phyloP scores from a whole-genome alignment of 2,113 vertebrate genomes.

The Lethenteron camtschaticum region DNA sequence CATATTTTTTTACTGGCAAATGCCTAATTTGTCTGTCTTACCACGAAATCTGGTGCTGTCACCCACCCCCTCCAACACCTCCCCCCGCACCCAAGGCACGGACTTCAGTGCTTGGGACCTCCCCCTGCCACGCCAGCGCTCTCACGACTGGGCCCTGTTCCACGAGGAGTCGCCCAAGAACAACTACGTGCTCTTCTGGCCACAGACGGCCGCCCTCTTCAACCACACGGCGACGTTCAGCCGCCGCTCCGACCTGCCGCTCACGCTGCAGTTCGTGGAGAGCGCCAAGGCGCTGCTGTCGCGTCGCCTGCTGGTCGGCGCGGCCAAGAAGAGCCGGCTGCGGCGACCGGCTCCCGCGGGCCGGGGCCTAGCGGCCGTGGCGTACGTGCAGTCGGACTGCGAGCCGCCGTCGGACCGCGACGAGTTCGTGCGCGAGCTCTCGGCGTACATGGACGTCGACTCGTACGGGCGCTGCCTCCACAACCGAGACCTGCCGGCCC shows the following conservation, averaged over 20 bases:
- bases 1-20: neutral
- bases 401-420: constrained; percentile 51
- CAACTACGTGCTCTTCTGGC: constrained; percentile 51
- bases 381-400: constrained; percentile 50
- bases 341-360: constrained; percentile 11
- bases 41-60: constrained; percentile 7
- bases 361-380: constrained; percentile 33
- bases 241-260: constrained; percentile 36
- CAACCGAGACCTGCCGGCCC: constrained; percentile 34
- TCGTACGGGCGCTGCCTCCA: constrained; percentile 45
- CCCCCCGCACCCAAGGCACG: constrained; percentile 25
- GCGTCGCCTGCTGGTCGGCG: constrained; percentile 24
- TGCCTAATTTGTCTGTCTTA: neutral
- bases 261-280: constrained; percentile 51
- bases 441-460: constrained; percentile 43
- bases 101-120: constrained; percentile 40
- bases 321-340: constrained; percentile 34
- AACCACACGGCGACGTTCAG: constrained; percentile 59
- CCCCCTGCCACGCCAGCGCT: constrained; percentile 35
- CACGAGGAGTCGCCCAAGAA: constrained; percentile 64
- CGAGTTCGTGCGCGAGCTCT: constrained; percentile 37
- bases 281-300: constrained; percentile 26
- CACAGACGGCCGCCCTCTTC: constrained; percentile 35
- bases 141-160: constrained; percentile 54
- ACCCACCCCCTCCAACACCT: constrained; percentile 9